Percentiles rank a stretch among this genome's conserved stretches.
Evolutionary conservation across 2,113 vertebrate genomes (phyloP).

Genomic region (Pseudonaja textilis): DNA sequence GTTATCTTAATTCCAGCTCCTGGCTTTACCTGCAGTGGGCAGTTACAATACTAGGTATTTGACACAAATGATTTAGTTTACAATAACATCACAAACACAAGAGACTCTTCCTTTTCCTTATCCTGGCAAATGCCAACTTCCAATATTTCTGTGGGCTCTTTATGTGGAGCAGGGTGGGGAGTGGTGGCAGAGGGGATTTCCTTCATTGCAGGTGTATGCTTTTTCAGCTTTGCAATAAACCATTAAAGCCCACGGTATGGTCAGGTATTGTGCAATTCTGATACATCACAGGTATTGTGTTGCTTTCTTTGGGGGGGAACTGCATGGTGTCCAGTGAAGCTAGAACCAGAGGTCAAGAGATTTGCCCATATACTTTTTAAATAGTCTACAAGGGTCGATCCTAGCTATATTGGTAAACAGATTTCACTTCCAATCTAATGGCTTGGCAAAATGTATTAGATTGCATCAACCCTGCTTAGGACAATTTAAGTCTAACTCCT

Average conservation of each 20-base stretch:
- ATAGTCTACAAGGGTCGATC: not conserved
- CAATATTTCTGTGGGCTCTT: not conserved
- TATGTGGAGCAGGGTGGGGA: not conserved
- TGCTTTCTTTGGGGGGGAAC: not conserved
- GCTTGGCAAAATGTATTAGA: not conserved
- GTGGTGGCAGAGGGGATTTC: not conserved
- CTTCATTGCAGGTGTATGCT: not conserved
- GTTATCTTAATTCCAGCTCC: not conserved
- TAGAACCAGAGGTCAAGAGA: not conserved
- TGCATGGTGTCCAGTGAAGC: not conserved
- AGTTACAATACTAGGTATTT: not conserved
- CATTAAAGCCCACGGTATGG: not conserved
- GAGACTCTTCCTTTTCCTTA: not conserved
- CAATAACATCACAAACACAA: not conserved
- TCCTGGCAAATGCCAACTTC: not conserved
- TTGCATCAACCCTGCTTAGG: not conserved
- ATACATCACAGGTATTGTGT: not conserved
- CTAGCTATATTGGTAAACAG: not conserved
- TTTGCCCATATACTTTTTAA: not conserved
- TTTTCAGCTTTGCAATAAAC: not conserved
- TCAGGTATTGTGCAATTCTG: not conserved
- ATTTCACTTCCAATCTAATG: not conserved
- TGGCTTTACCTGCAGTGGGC: not conserved
- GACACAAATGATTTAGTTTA: not conserved
- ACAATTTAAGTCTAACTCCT: not conserved